phyloP scores from a whole-genome alignment of 2,113 vertebrate genomes.

The Etheostoma cragini region DNA sequence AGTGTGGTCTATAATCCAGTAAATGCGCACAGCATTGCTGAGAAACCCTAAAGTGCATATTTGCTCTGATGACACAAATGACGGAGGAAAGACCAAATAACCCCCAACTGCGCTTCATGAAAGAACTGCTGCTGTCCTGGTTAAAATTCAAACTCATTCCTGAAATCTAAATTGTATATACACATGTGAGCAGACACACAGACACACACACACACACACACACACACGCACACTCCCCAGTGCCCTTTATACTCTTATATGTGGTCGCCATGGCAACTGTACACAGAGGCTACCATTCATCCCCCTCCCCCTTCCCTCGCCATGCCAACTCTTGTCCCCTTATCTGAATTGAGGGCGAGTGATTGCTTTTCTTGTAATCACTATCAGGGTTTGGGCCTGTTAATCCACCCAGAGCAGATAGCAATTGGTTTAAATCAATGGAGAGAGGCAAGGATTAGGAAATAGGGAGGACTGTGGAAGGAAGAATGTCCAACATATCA shows the following conservation, averaged over 20 bases:
- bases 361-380: slow-evolving; percentile 61
- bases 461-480: not conserved
- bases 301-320: slow-evolving; percentile 51
- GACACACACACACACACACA: slow-evolving; percentile 14
- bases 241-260: slow-evolving; percentile 64
- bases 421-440: not conserved
- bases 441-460: slow-evolving; percentile 3
- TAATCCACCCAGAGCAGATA: slow-evolving; percentile 46
- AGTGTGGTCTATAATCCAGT: not conserved
- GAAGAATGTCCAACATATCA: not conserved
- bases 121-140: slow-evolving; percentile 17
- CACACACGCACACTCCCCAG: slow-evolving; percentile 32
- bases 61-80: slow-evolving; percentile 34
- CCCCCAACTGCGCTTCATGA: not conserved
- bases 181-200: not conserved
- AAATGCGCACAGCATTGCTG: not conserved
- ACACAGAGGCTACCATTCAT: slow-evolving; percentile 70
- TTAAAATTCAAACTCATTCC: slow-evolving; percentile 3
- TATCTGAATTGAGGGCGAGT: slow-evolving; percentile 44
- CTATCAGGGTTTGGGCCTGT: slow-evolving; percentile 37
- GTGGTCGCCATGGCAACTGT: slow-evolving; percentile 70
- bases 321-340: slow-evolving; percentile 38
- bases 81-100: not conserved
- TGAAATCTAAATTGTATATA: slow-evolving; percentile 1
- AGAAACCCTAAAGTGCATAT: slow-evolving; percentile 20